These are phyloP conservation scores for Portunus trituberculatus DNA, from an alignment of 1,140 invertebrate species.

Conservation along the genomic window DNA sequence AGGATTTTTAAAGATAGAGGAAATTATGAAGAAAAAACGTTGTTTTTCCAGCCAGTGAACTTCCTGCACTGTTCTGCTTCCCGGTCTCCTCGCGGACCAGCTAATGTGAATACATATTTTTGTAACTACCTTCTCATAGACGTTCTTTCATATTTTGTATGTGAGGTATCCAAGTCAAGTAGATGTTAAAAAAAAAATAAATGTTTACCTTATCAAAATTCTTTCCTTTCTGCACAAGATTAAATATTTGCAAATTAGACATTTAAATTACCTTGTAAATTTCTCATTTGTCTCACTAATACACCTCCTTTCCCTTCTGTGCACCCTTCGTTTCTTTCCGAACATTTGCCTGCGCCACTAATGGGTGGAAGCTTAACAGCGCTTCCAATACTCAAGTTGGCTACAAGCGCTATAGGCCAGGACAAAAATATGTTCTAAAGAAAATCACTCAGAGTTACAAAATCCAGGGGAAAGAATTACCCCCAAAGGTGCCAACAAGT, in stretches of 20 bases:
- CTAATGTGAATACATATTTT: neutral
- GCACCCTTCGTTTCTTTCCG: neutral
- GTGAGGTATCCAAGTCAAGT: neutral
- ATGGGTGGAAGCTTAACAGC: too few relatives aligned
- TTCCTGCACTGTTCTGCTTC: neutral
- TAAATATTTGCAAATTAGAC: neutral
- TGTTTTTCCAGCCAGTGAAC: neutral
- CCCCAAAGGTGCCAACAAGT: too few relatives aligned
- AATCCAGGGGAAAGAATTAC: too few relatives aligned
- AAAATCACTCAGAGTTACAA: too few relatives aligned
- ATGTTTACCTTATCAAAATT: neutral
- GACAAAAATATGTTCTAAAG: too few relatives aligned
- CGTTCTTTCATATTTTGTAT: constrained; percentile 24
- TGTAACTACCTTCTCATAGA: neutral
- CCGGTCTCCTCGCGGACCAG: neutral
- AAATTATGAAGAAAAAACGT: too few relatives aligned
- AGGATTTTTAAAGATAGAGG: too few relatives aligned
- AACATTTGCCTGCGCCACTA: too few relatives aligned
- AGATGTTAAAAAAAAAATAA: neutral
- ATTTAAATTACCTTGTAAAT: too few relatives aligned
- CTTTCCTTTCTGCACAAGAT: neutral
- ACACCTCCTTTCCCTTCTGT: neutral
- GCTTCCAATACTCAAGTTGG: too few relatives aligned
- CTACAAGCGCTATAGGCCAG: too few relatives aligned
- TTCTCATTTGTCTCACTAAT: too few relatives aligned